Conservation (phyloP, 1,140 invertebrate genomes). For the Eupristina koningsbergeri region DNA sequence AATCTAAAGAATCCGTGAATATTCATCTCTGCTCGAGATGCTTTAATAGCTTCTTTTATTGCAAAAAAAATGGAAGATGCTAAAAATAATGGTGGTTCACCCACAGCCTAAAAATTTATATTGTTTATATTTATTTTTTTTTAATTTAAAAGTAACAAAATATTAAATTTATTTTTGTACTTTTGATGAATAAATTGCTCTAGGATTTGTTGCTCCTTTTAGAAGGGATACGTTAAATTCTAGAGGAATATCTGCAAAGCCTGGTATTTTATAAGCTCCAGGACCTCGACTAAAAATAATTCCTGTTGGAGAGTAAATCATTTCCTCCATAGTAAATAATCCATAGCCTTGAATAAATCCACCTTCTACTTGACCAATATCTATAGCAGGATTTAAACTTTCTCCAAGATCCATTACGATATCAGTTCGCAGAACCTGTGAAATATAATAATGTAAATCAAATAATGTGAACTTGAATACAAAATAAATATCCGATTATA, state of each 20-base stretch:
- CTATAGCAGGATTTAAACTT: slow-evolving; percentile 95
- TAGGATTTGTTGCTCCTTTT: slow-evolving; percentile 88
- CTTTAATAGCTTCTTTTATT: slow-evolving; percentile 89
- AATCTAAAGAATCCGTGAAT: slow-evolving; percentile 79
- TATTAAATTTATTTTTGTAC: slow-evolving; percentile 59
- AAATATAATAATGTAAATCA: slow-evolving; percentile 9
- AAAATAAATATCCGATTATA: slow-evolving; percentile 21
- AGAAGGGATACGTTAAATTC: slow-evolving; percentile 95
- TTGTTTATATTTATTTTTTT: slow-evolving; percentile 19
- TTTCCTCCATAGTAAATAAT: slow-evolving; percentile 91
- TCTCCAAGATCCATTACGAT: slow-evolving; percentile 96
- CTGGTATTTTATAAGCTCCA: slow-evolving; percentile 94
- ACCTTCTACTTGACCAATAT: slow-evolving; percentile 96
- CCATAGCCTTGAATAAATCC: slow-evolving; percentile 95
- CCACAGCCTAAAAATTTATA: slow-evolving; percentile 83
- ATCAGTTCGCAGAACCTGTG: slow-evolving; percentile 85
- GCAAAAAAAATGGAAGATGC: slow-evolving; percentile 91
- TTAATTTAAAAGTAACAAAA: background rate
- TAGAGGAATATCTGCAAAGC: slow-evolving; percentile 89
- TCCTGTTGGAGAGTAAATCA: slow-evolving; percentile 88
- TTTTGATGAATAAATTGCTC: slow-evolving; percentile 96
- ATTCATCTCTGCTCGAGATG: slow-evolving; percentile 82
- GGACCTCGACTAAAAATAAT: slow-evolving; percentile 88
- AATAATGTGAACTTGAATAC: slow-evolving; percentile 15
- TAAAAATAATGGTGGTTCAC: slow-evolving; percentile 94